Conservation (phyloP, 2,797 vertebrate species). For the Fringilla coelebs region DNA sequence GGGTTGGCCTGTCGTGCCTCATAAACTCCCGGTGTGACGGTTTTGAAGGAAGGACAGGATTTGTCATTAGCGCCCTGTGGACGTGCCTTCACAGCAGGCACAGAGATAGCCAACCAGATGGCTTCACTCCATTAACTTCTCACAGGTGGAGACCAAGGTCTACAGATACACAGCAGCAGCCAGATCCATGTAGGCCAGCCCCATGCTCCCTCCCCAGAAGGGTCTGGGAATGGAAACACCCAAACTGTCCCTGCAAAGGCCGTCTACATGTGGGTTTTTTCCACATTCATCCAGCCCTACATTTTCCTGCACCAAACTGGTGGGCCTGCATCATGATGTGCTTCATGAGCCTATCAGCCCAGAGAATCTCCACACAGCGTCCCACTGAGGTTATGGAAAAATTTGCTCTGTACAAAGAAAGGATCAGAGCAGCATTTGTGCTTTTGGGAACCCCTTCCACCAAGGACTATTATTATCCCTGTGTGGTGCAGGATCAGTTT, state of each 20-base stretch:
- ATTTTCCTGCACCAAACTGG: background rate
- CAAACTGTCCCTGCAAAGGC: background rate
- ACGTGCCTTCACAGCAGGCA: background rate
- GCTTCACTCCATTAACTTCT: slow-evolving; percentile 39
- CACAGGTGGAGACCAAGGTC: background rate
- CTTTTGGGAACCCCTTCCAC: background rate
- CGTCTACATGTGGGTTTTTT: background rate
- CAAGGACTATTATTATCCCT: background rate
- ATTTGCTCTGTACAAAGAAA: background rate
- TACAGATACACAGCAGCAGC: background rate
- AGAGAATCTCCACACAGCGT: background rate
- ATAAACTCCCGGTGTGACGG: background rate
- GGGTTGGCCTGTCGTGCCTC: background rate
- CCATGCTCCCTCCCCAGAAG: background rate
- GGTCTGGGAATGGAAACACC: background rate
- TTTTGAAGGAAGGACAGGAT: background rate
- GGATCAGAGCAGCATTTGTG: background rate
- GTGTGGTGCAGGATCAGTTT: background rate
- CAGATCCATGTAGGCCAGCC: background rate
- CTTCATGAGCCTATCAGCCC: background rate
- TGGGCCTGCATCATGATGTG: background rate
- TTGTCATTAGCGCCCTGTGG: background rate
- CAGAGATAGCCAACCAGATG: background rate
- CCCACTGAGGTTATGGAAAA: background rate
- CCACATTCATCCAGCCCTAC: background rate